Percentiles rank a stretch among this genome's conserved stretches.
These are phyloP conservation scores for Chionomys nivalis DNA, from an alignment of 2,113 vertebrate species.

Conservation along the genomic window DNA sequence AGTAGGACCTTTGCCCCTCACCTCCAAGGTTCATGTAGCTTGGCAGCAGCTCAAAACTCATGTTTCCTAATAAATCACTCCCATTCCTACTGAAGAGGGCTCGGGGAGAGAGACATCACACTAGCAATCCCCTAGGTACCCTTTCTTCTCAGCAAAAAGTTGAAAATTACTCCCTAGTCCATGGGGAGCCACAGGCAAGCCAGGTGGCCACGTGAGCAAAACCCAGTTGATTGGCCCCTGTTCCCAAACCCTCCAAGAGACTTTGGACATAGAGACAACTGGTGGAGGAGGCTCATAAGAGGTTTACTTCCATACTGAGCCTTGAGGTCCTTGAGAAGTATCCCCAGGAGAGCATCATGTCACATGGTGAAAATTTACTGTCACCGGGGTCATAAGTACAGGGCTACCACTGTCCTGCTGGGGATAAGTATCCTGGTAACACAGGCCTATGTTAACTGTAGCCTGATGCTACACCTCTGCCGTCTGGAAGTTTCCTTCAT, in stretches of 20 bases:
- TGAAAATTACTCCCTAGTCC: background rate
- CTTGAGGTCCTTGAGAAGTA: background rate
- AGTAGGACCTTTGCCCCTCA: fast-evolving
- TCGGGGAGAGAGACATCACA: background rate
- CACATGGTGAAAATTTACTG: background rate
- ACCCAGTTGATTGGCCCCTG: background rate
- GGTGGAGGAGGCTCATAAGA: background rate
- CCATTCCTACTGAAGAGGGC: background rate
- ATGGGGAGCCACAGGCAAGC: background rate
- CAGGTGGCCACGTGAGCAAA: background rate
- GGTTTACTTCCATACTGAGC: background rate
- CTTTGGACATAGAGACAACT: background rate
- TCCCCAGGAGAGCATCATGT: background rate
- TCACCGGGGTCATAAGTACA: fast-evolving
- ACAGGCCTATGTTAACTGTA: fast-evolving
- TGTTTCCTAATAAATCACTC: background rate
- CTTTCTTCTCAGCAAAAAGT: background rate
- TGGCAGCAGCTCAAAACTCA: background rate
- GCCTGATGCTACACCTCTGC: too few relatives aligned
- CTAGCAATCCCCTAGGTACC: background rate
- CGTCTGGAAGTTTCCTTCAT: background rate
- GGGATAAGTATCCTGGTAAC: background rate
- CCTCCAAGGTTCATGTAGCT: fast-evolving
- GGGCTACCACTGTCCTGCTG: background rate
- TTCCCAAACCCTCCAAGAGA: background rate